Base-by-base conservation (phyloP, 1,140 invertebrate species). In the Chymomyza costata region DNA sequence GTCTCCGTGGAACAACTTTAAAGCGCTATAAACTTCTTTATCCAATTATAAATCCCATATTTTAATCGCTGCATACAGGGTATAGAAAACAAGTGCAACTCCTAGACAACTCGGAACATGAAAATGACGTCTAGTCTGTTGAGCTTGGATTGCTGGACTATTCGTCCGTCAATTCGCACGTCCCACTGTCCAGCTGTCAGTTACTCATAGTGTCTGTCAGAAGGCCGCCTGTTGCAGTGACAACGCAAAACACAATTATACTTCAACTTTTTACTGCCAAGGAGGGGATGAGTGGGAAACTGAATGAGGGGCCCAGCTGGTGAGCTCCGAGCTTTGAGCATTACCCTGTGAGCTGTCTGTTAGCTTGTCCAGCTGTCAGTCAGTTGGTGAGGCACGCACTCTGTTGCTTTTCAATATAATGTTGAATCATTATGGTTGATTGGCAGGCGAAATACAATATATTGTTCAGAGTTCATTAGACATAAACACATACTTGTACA, bases 341-440 rank as follows among this genome's bases (percentile, higher is more conserved):
- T n/a, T n/a, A n/a, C n/a, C n/a, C 11, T 41, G 13, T 43, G 18
- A 5, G 40, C 15, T 25, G 13, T n/a, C 38, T 32, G 17, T 17
- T 19, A 16, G 31, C 14, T 32, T 58, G 60, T 65, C 50, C 47
- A 65, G 32, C 70, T 65, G 65, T 40, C 69, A 65, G 54, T 49
- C 46, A 34, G 39, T 6, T 50, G 45, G 43, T 51, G 17, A 14
- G n/a, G 17, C 47, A 40, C 59, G 43, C 46, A 47, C 21, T 30
- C 58, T 68, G 40, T 52, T 53, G 63, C 37, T 63, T 58, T 52
- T 63, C 55, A 49, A 58, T 63, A 63, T 63, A 48, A 63, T 63
- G 60, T 61, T 45, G 31, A 73, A 60, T 68, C 73, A 73, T 80
- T 80, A 80, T 55, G 59, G 47, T 64, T 65, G 64, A 80, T 70